phyloP scores from a whole-genome alignment of 2,113 vertebrate species.

The Marmota flaviventris region DNA sequence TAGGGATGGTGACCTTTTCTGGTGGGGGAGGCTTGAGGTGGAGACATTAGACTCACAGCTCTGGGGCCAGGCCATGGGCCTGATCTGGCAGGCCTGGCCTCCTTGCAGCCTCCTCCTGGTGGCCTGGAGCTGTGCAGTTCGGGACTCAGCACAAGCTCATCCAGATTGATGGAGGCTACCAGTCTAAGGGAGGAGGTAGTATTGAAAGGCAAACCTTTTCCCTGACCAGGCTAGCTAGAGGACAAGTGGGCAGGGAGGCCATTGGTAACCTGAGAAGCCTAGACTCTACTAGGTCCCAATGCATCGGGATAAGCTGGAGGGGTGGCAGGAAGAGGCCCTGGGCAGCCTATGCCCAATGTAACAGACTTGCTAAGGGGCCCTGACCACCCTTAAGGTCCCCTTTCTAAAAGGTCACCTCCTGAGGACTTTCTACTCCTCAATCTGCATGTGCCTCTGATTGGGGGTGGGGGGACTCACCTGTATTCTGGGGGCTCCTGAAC shows the following conservation, averaged over 20 bases:
- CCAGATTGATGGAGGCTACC: background rate
- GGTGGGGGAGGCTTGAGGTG: background rate
- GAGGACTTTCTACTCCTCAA: background rate
- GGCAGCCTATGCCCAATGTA: background rate
- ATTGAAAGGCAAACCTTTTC: conserved; percentile 27
- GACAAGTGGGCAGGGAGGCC: conserved; percentile 73
- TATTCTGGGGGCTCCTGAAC: conserved; percentile 74
- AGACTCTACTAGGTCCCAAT: conserved; percentile 30
- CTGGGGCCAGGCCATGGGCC: background rate
- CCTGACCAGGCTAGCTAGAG: conserved; percentile 46
- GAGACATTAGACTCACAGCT: conserved; percentile 41
- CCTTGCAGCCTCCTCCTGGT: background rate
- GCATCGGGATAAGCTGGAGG: background rate
- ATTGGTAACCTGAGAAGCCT: conserved; percentile 63
- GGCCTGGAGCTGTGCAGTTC: background rate
- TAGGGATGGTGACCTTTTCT: background rate
- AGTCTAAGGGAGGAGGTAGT: background rate
- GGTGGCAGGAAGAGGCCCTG: background rate
- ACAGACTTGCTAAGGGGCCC: background rate
- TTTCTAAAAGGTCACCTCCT: background rate
- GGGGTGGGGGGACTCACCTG: conserved; percentile 76
- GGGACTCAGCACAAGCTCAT: background rate
- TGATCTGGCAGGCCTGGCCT: conserved; percentile 16
- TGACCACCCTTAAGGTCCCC: background rate
- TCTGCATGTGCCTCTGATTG: background rate